Evolutionary conservation across 92 coral and sea anemone genomes (phyloP).

Genomic region (Porites rus): DNA sequence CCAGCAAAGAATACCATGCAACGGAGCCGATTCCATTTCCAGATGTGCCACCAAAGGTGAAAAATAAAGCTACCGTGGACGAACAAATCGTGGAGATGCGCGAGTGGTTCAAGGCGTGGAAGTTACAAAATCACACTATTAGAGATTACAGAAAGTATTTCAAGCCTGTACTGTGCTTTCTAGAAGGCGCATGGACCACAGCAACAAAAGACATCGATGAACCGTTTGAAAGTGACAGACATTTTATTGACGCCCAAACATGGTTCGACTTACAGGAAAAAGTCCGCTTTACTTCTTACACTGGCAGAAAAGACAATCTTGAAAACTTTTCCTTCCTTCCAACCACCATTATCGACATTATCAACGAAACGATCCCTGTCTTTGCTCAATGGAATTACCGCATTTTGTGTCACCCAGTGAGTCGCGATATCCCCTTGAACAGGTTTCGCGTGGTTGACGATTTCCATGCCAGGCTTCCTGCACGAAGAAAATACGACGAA

Average conservation of each 20-base stretch:
- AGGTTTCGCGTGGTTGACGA: slow-evolving; percentile 74
- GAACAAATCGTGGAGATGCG: slow-evolving; percentile 86
- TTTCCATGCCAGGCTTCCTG: slow-evolving; percentile 30
- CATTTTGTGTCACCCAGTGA: slow-evolving; percentile 76
- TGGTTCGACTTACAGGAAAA: slow-evolving; percentile 96
- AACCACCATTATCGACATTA: slow-evolving; percentile 83
- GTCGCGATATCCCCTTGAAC: slow-evolving; percentile 69
- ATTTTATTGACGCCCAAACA: slow-evolving; percentile 86
- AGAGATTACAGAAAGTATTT: slow-evolving; percentile 93
- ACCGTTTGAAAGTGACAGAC: slow-evolving; percentile 94
- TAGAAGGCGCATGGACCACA: slow-evolving; percentile 93
- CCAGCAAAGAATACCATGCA: slow-evolving; percentile 67
- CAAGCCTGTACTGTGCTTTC: slow-evolving; percentile 85
- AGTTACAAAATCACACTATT: slow-evolving; percentile 64
- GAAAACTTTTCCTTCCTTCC: slow-evolving; percentile 93
- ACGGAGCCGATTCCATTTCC: slow-evolving; percentile 78
- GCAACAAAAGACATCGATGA: slow-evolving; percentile 81
- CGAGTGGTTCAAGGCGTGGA: slow-evolving; percentile 95
- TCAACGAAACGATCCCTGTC: slow-evolving; percentile 77
- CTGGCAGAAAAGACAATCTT: slow-evolving; percentile 93
- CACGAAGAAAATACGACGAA: slow-evolving; percentile 27
- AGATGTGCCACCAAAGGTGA: slow-evolving; percentile 83
- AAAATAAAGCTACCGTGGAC: slow-evolving; percentile 47
- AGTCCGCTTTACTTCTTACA: slow-evolving; percentile 92
- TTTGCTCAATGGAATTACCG: slow-evolving; percentile 92